These are phyloP conservation scores for Sinocyclocheilus grahami DNA, from an alignment of 2,113 vertebrate species.

Conservation along the genomic window DNA sequence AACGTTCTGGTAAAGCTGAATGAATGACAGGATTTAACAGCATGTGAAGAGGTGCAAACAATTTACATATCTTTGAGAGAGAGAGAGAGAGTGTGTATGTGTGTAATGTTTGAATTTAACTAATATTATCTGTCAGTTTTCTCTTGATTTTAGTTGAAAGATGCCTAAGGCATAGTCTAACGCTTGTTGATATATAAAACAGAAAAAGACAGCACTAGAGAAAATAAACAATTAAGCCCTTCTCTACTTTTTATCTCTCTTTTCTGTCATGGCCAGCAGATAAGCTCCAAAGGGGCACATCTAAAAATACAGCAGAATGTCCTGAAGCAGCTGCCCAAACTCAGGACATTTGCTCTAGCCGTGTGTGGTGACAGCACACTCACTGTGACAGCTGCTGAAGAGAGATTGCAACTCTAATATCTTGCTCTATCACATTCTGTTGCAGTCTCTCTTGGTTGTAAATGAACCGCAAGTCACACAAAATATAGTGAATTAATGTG, in stretches of 20 bases:
- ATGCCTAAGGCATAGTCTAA: background rate
- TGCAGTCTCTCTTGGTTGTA: background rate
- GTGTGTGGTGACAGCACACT: background rate
- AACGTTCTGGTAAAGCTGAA: background rate
- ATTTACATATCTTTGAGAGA: background rate
- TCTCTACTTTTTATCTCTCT: background rate
- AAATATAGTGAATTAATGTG: background rate
- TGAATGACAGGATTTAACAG: too few relatives aligned
- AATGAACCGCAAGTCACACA: background rate
- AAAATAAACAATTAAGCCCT: background rate
- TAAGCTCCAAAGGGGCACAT: constrained; percentile 51
- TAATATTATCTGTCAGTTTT: background rate
- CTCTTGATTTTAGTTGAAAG: background rate
- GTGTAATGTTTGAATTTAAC: background rate
- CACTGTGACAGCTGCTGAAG: too few relatives aligned
- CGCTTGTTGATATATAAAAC: too few relatives aligned
- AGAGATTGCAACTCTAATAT: background rate
- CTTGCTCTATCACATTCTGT: background rate
- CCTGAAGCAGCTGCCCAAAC: constrained; percentile 48
- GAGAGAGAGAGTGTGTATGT: background rate
- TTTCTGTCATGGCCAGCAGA: constrained; percentile 19
- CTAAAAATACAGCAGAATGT: constrained; percentile 73
- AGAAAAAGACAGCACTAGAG: background rate
- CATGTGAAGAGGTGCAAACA: background rate
- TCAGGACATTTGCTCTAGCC: background rate